Percentiles rank a stretch among this genome's conserved stretches.
Conservation (phyloP, 1,140 invertebrate species). For the Trachymyrmex septentrionalis region DNA sequence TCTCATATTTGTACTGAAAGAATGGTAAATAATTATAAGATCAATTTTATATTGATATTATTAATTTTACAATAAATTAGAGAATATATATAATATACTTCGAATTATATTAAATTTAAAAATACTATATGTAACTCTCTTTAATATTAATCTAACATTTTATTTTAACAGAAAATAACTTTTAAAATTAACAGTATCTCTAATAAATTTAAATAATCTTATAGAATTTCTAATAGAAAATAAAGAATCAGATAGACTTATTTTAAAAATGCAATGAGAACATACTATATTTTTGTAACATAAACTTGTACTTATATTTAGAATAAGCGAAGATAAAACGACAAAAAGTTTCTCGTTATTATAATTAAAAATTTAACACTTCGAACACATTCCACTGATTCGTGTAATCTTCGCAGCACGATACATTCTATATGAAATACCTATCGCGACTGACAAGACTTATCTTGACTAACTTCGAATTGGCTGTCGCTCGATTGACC, state of each 20-base stretch:
- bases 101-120: constrained; percentile 56
- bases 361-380: background rate
- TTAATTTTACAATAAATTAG: background rate
- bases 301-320: constrained; percentile 6
- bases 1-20: constrained; percentile 72
- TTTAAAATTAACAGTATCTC: background rate
- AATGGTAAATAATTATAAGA: background rate
- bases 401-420: background rate
- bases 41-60: background rate
- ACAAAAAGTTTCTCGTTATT: background rate
- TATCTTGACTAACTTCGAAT: constrained; percentile 24
- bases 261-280: background rate
- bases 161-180: background rate
- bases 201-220: background rate
- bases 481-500: constrained; percentile 55
- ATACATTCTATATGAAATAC: constrained; percentile 42
- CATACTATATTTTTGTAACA: background rate
- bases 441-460: constrained; percentile 65
- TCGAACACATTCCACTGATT: constrained; percentile 14
- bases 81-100: background rate
- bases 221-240: background rate
- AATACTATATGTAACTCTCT: constrained; percentile 38
- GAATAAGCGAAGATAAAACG: background rate
- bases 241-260: background rate
- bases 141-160: background rate